These are phyloP conservation scores for Anoplolepis gracilipes DNA, from an alignment of 1,140 invertebrate species.

Conservation along the genomic window DNA sequence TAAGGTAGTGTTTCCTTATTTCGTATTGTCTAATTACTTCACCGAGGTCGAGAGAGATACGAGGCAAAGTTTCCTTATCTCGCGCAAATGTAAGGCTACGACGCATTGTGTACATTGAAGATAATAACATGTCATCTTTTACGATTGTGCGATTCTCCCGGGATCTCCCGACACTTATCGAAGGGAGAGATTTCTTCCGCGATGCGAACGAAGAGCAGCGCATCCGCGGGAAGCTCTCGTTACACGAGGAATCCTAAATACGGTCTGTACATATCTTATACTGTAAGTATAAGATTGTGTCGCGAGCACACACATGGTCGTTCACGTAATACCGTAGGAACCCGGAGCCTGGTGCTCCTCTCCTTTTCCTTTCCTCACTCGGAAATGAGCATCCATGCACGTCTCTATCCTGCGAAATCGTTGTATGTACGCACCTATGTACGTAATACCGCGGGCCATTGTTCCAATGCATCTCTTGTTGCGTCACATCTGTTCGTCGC, in stretches of 20 bases:
- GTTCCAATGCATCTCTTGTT: slow-evolving; percentile 66
- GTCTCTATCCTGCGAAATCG: slow-evolving; percentile 57
- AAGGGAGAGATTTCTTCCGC: slow-evolving; percentile 60
- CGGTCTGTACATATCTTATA: background rate
- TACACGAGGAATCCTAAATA: slow-evolving; percentile 42
- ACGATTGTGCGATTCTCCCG: background rate
- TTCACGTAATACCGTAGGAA: slow-evolving; percentile 62
- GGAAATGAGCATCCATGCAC: slow-evolving; percentile 65
- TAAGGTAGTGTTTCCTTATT: background rate
- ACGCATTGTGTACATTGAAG: slow-evolving; percentile 7
- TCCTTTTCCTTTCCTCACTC: background rate
- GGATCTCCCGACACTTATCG: slow-evolving; percentile 38
- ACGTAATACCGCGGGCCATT: slow-evolving; percentile 66
- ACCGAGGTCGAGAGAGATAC: slow-evolving; percentile 28
- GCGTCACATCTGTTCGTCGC: slow-evolving; percentile 58
- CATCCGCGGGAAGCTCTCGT: slow-evolving; percentile 34
- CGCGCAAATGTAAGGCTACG: background rate
- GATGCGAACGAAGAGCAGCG: slow-evolving; percentile 6
- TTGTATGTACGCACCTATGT: slow-evolving; percentile 40
- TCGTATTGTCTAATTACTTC: background rate
- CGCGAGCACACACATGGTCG: slow-evolving; percentile 4
- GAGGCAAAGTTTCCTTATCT: background rate
- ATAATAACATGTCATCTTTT: slow-evolving; percentile 3
- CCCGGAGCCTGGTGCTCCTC: background rate
- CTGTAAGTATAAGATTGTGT: too few relatives aligned